These are phyloP conservation scores for Crypturellus tataupa DNA, from an alignment of 2,797 vertebrate genomes.

Conservation along the genomic window DNA sequence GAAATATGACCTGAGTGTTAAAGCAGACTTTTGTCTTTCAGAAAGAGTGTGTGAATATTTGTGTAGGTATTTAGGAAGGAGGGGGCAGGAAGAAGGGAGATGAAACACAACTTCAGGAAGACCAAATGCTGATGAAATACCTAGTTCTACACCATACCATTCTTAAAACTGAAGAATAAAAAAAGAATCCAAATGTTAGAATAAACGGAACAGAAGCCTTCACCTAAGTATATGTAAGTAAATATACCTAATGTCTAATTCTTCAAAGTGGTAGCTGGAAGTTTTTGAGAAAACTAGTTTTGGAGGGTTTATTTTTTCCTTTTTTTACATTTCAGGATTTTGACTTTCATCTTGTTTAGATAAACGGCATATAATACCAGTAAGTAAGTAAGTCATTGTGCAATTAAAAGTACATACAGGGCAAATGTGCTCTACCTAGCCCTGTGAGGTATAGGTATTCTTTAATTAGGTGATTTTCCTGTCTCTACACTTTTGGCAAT, in stretches of 20 bases:
- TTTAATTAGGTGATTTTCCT: background rate
- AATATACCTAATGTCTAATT: background rate
- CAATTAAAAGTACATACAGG: background rate
- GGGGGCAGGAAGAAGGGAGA: background rate
- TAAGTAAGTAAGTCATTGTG: background rate
- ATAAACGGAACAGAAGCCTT: background rate
- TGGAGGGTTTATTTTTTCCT: accelerated
- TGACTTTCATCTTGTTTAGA: background rate
- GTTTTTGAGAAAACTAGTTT: background rate
- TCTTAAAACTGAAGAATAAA: background rate
- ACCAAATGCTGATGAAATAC: background rate
- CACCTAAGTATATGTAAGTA: background rate
- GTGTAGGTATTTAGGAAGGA: slow-evolving; percentile 9
- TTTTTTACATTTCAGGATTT: background rate
- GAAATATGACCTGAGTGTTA: background rate
- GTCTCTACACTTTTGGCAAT: background rate
- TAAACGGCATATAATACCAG: background rate
- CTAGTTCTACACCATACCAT: background rate
- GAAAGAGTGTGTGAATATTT: background rate
- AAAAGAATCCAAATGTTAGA: background rate
- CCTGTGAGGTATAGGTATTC: background rate
- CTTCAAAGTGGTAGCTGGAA: background rate
- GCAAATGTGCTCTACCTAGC: background rate
- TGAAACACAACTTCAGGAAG: slow-evolving; percentile 8
- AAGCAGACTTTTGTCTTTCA: background rate